Conservation (phyloP, 1,140 invertebrate species). For the Sycobia sp. region DNA sequence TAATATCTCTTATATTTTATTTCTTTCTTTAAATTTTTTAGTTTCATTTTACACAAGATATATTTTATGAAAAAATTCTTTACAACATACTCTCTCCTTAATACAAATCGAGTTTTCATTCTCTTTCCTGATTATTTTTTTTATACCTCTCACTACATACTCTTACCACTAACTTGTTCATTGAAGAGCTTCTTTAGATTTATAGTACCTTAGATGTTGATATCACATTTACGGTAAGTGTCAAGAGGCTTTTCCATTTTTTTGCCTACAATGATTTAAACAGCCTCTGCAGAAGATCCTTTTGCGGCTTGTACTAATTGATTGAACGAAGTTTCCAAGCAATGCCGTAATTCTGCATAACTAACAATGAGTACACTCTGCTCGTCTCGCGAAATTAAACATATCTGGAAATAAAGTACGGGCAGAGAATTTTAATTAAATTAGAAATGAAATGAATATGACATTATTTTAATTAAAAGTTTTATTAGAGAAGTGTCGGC, state of each 20-base stretch:
- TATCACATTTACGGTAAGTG: slow-evolving; percentile 59
- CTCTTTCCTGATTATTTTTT: slow-evolving; percentile 30
- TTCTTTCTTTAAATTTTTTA: slow-evolving; percentile 19
- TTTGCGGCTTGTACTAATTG: slow-evolving; percentile 74
- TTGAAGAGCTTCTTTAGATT: slow-evolving; percentile 38
- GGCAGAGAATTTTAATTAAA: no score
- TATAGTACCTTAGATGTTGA: slow-evolving; percentile 52
- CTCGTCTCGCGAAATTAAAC: slow-evolving; percentile 93
- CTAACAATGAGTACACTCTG: slow-evolving; percentile 94
- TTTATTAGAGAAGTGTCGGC: no score
- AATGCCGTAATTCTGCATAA: slow-evolving; percentile 92
- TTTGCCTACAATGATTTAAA: slow-evolving; percentile 36
- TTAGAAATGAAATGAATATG: no score
- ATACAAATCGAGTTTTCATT: slow-evolving; percentile 25
- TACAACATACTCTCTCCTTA: slow-evolving; percentile 22
- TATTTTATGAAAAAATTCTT: slow-evolving; percentile 31
- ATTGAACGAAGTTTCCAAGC: slow-evolving; percentile 89
- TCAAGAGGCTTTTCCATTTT: slow-evolving; percentile 38
- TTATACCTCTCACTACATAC: slow-evolving; percentile 31
- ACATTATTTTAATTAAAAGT: no score
- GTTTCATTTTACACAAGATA: slow-evolving; percentile 17
- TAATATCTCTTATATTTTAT: slow-evolving; percentile 26
- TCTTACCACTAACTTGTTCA: slow-evolving; percentile 29
- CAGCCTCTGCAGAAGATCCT: slow-evolving; percentile 50
- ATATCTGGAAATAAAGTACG: slow-evolving; percentile 75